Conservation (phyloP, 2,888 invertebrate genomes). For the Brassicogethes aeneus region DNA sequence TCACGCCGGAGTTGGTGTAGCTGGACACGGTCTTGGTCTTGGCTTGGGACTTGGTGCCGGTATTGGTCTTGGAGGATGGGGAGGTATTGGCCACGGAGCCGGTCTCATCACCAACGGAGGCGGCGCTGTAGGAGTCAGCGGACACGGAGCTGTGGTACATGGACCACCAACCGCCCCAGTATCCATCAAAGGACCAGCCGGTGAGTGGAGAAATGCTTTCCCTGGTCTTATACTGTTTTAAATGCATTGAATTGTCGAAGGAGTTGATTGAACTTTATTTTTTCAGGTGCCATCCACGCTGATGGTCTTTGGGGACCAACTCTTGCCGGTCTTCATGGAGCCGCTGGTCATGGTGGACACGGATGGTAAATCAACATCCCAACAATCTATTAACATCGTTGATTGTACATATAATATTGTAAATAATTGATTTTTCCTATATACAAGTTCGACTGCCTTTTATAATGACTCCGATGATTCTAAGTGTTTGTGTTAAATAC, state of each 20-base stretch:
- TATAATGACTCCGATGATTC: too few species aligned
- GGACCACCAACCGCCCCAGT: conserved; percentile 12
- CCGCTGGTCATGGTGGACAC: background rate
- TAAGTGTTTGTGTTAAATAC: too few species aligned
- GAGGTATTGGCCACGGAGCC: conserved; percentile 6
- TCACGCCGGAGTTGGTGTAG: background rate
- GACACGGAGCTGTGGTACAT: conserved; percentile 11
- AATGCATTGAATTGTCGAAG: background rate
- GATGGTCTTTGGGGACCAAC: conserved; percentile 11
- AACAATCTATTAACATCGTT: too few species aligned
- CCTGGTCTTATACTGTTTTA: background rate
- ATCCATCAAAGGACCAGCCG: conserved; percentile 8
- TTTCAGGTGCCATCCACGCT: conserved; percentile 9
- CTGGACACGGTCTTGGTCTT: conserved; percentile 5
- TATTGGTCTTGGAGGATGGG: conserved; percentile 12
- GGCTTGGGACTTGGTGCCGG: too few species aligned
- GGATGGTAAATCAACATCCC: conserved; percentile 8
- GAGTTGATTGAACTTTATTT: too few species aligned
- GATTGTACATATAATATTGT: too few species aligned
- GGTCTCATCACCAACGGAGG: conserved; percentile 10
- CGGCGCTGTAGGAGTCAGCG: conserved; percentile 9
- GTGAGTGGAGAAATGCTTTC: too few species aligned
- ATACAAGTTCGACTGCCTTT: too few species aligned
- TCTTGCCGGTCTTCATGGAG: conserved; percentile 2
- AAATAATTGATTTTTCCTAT: too few species aligned